Evolutionary conservation across 2,797 vertebrate species (phyloP), one percentile per base, ranked within the genome.

Genomic region (Menidia menidia): DNA sequence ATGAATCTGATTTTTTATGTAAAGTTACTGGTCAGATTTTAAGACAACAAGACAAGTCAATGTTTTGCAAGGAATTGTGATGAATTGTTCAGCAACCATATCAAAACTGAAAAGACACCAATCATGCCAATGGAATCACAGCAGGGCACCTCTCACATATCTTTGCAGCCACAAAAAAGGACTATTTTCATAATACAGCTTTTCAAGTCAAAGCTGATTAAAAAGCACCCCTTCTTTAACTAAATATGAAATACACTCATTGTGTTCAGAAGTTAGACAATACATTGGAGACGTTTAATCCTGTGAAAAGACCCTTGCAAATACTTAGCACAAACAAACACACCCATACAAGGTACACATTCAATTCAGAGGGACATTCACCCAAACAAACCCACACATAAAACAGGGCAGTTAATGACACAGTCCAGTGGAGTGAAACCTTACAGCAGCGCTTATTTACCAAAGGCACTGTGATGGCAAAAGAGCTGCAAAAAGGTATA

Each of bases 351-450:
- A 57, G 44, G 62, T 66, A 63, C 50, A 82, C 50, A 25, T 35
- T 78, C 35, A 71, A 43, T 42, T 67, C 47, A 54, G 44, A 32
- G 42, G 57, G 47, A 48, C 48, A 53, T 9, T 51, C 66, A 68
- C 45, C 66, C 69, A 71, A 52, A 51, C 64, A 32, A 56, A 48
- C 33, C 57, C 50, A 41, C 30, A 67, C 10, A 51, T 35, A 69
- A 53, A 55, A 60, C 71, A 82, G 58, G 77, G 39, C 80, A 78
- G 75, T 85, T 88, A 91, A 89, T 89, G 80, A 89, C 82, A 81
- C 80, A 82, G 89, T 51, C 87, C 85, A 89, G 2, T 85, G 75
- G 78, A 88, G 67, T 73, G 87, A 81, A 79, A 82, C 87, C 69
- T 58, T 64, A 77, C 60, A 81, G 78, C 59, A 25, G 56, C 71